Evolutionary conservation across 2,797 vertebrate genomes (phyloP), one percentile per base, ranked within the genome.

Genomic region (Brachyrhaphis roseni): DNA sequence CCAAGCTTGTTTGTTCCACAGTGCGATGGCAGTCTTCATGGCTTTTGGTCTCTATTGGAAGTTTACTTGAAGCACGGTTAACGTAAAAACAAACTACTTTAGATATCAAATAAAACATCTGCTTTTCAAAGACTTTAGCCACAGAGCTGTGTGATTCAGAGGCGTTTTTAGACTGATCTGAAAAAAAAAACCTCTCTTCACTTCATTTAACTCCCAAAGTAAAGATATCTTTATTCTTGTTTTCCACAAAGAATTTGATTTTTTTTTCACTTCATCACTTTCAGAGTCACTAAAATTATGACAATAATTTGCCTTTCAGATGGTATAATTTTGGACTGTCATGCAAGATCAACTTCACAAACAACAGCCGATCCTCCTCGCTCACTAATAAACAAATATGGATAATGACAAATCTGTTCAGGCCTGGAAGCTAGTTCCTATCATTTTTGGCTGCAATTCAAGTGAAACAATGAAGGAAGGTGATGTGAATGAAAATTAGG

Each of bases 261-360:
- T 47, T 20, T 12, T 57, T 57, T 57, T 28, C 28, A 12, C 16
- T 16, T 34, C 74, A 78, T 77, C 1, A 1, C 78, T 76, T 1
- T 4, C 36, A 23, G 72, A 84, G 70, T 43, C 74, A 76, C 57
- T 57, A 71, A 75, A 76, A 80, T 74, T 77, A 79, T 85, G 84
- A 85, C 82, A 84, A 84, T 74, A 85, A 83, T 72, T 72, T 28
- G 20, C 76, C 72, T 78, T 82, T 82, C 83, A 43, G 77, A 88
- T 82, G 86, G 81, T 87, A 84, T 81, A 74, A 89, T 90, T 90
- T 87, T 83, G 82, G 89, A 88, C 88, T 83, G 88, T 88, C 89
- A 84, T 8, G 86, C 89, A 88, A 87, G 88, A 91, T 91, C 90
- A 89, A 31, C 82, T 88, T 80, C 73, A 74, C 82, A 87, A 91